Percentiles rank a stretch among this genome's conserved stretches.
These are phyloP conservation scores for Neopipo cinnamomea DNA, from an alignment of 2,113 vertebrate species.

Conservation along the genomic window DNA sequence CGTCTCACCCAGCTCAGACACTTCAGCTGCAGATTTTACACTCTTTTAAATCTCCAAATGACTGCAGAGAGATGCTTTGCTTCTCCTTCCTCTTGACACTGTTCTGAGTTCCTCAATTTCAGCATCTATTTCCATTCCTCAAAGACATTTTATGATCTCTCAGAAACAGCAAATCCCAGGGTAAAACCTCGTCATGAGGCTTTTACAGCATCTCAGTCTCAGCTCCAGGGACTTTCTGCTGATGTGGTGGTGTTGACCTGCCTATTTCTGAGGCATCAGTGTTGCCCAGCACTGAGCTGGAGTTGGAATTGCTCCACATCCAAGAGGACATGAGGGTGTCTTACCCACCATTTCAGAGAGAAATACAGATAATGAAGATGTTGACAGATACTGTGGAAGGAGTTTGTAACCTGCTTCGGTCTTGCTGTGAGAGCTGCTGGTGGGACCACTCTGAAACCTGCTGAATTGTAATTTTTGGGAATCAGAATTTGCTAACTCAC, in stretches of 20 bases:
- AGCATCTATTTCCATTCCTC: conserved; percentile 11
- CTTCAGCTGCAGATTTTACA: not conserved
- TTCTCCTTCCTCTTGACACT: not conserved
- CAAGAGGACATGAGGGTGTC: not conserved
- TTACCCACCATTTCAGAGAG: not conserved
- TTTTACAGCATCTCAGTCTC: not conserved
- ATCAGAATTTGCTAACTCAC: not conserved
- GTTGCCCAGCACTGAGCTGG: not conserved
- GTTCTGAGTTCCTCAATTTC: conserved; percentile 5
- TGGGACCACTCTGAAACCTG: not conserved
- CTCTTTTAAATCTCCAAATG: not conserved
- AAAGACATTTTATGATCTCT: not conserved
- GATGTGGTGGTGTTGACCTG: not conserved
- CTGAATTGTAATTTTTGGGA: not conserved
- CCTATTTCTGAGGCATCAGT: not conserved
- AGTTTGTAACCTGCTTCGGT: not conserved
- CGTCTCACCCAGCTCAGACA: not conserved
- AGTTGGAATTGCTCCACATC: not conserved
- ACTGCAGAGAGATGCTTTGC: not conserved
- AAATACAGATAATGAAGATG: not conserved
- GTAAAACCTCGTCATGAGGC: not conserved
- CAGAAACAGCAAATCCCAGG: not conserved
- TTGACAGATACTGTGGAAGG: not conserved
- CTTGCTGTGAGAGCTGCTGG: not conserved
- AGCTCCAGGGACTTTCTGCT: not conserved